Evolutionary conservation across 1,140 invertebrate genomes (phyloP).

Genomic region (Melanaphis sacchari): DNA sequence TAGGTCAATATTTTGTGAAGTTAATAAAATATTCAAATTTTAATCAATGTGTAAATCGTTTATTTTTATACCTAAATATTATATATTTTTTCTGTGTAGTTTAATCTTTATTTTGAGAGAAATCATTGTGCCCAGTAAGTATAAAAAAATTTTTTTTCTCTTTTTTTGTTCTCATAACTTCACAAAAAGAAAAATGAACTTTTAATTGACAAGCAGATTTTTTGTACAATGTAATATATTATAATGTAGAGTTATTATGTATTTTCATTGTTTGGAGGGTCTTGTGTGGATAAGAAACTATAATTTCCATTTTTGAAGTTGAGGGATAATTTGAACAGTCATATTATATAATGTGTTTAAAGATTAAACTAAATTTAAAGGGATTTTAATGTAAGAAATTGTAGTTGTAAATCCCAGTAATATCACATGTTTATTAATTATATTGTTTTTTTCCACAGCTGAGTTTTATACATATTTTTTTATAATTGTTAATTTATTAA

Average conservation of each 20-base stretch:
- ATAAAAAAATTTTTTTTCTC: not conserved
- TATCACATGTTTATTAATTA: not conserved
- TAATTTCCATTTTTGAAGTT: not conserved
- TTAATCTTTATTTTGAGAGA: not conserved
- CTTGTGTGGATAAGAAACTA: not conserved
- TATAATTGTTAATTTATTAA: not conserved
- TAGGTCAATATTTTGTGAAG: not conserved
- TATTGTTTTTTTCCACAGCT: not conserved
- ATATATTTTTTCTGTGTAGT: not conserved
- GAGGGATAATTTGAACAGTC: not conserved
- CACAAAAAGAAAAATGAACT: not conserved
- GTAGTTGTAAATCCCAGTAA: not conserved
- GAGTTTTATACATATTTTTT: not conserved
- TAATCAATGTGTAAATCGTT: not conserved
- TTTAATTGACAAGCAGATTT: conserved; percentile 6
- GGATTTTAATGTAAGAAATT: not conserved
- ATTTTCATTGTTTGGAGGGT: conserved; percentile 1
- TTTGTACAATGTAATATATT: not conserved
- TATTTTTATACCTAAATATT: not conserved
- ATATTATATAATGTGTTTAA: not conserved
- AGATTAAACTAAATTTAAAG: not conserved
- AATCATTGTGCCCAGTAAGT: not conserved
- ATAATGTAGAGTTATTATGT: not conserved
- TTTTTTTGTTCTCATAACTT: not conserved
- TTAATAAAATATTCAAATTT: not conserved